Evolutionary conservation across 2,113 vertebrate species (phyloP), one percentile per base, ranked within the genome.

Genomic region (Cochlearius cochlearius): DNA sequence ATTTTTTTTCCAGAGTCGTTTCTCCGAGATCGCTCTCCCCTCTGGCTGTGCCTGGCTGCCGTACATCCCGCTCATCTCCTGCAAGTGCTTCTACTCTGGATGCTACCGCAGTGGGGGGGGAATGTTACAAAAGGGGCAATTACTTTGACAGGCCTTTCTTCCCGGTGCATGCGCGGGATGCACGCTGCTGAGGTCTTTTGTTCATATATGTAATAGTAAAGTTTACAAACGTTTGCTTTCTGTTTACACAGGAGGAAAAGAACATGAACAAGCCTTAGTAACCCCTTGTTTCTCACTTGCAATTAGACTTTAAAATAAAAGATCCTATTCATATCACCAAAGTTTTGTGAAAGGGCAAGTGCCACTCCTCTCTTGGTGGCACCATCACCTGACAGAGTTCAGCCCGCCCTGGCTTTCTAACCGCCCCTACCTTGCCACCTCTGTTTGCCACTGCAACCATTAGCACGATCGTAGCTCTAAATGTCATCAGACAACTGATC

Each of bases 111-210:
- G 12, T 16, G 12, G 12, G 32, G 69, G 3, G 63, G 50, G 26
- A 69, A 76, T 10, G 27, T 56, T 68, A 53, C 38, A 85, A 78
- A 91, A 88, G 19, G 7, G 21, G 41, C 19, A 62, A 32, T 32
- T 66, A 71, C 82, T 76, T 88, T 83, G 11, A 41, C 53, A 92
- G 29, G 47, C 20, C 19, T 76, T 86, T 86, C 74, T 83, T 93
- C 49, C 59, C 66, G 63, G 15, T 38, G 8, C 50, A 6, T 3
- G 3, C 29, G 82, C 0, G 0, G 27, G 78, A 69, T 36, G 58
- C 41, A 53, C 30, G 19, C 26, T 64, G 71, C 34, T 52, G 23
- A 32, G 73, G 17, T 39, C 53, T 79, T 85, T 90, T 86, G 26
- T 80, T 69, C 75, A 39, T 27, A 29, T 45, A 20, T 0, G 2